Evolutionary conservation across 2,888 invertebrate species (phyloP).

Genomic region (Luperina testacea): DNA sequence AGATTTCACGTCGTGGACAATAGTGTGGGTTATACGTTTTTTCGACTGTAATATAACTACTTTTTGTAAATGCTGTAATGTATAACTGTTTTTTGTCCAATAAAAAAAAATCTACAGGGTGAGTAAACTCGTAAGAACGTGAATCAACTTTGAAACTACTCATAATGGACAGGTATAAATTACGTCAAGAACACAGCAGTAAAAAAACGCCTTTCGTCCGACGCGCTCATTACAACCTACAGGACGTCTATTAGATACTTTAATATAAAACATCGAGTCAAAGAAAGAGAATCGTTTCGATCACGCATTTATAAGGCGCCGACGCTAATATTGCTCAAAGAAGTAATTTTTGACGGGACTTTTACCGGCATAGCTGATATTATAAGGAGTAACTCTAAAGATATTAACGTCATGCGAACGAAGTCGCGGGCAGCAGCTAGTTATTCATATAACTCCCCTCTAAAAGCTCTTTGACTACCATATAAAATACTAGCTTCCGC

Average conservation of each 20-base stretch:
- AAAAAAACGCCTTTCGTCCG: not conserved
- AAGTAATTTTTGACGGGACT: no score
- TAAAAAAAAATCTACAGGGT: not conserved
- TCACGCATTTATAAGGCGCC: not conserved
- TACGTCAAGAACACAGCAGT: not conserved
- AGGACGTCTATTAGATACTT: slow-evolving; percentile 8
- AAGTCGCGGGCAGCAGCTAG: no score
- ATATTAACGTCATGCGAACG: no score
- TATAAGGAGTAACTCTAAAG: no score
- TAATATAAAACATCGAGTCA: slow-evolving; percentile 11
- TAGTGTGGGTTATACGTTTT: no score
- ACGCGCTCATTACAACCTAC: slow-evolving; percentile 25
- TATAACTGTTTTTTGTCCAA: no score
- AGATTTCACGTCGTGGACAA: no score
- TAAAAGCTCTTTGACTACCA: not conserved
- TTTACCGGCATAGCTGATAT: no score
- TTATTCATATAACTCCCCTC: not conserved
- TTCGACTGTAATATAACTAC: no score
- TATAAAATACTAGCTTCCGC: not conserved
- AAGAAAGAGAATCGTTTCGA: slow-evolving; percentile 8
- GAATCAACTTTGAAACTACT: not conserved
- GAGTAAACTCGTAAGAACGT: not conserved
- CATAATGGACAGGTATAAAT: not conserved
- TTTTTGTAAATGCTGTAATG: no score
- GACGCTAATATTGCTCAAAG: not conserved